These are phyloP conservation scores for Spea multiplicata DNA, from an alignment of 2,113 vertebrate genomes.

Conservation along the genomic window DNA sequence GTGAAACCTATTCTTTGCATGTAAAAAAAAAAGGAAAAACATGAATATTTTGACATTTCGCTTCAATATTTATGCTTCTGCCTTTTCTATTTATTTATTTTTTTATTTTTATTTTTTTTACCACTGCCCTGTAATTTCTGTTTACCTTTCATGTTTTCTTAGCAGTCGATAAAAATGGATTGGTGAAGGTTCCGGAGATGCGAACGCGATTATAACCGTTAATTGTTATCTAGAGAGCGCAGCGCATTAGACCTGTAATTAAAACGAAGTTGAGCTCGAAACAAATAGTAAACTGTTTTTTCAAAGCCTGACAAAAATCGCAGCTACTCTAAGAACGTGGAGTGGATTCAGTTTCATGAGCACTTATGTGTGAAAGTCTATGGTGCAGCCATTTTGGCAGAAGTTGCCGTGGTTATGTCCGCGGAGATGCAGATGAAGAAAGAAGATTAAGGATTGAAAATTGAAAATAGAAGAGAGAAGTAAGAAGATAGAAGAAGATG, in stretches of 20 bases:
- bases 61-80: not conserved
- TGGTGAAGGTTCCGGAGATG: not conserved
- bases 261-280: too few relatives aligned
- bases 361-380: too few relatives aligned
- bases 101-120: not conserved
- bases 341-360: too few relatives aligned
- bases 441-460: too few relatives aligned
- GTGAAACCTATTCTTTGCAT: not conserved
- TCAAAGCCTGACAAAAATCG: too few relatives aligned
- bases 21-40: not conserved
- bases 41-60: slow-evolving; percentile 26
- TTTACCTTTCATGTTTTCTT: slow-evolving; percentile 6
- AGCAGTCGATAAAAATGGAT: not conserved
- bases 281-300: too few relatives aligned
- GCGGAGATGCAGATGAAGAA: too few relatives aligned
- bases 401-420: not conserved
- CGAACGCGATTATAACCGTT: not conserved
- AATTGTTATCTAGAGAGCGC: too few relatives aligned
- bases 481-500: not conserved
- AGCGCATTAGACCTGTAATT: too few relatives aligned
- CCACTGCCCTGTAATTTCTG: not conserved
- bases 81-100: not conserved
- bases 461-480: not conserved
- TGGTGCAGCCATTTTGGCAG: too few relatives aligned
- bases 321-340: too few relatives aligned